Conservation (phyloP, 2,113 vertebrate genomes). For the Stercorarius parasiticus region DNA sequence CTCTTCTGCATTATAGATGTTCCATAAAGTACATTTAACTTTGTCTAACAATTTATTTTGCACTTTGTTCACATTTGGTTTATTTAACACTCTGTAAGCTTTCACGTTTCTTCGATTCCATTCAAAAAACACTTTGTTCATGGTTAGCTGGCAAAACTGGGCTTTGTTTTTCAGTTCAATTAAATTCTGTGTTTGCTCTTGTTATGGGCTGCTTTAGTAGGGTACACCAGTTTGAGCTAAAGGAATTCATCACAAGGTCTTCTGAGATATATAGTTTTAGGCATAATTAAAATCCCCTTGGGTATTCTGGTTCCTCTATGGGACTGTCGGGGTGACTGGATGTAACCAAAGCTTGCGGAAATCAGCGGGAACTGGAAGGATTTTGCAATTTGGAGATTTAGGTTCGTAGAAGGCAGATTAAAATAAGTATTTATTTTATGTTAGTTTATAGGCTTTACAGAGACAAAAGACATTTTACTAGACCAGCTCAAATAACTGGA, state of each 20-base stretch:
- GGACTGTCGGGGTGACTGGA: background rate
- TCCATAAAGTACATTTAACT: background rate
- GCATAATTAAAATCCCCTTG: background rate
- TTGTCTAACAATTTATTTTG: background rate
- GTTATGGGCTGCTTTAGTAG: background rate
- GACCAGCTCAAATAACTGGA: background rate
- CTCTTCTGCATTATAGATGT: background rate
- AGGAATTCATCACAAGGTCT: accelerated
- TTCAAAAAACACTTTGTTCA: background rate
- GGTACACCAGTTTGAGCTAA: background rate
- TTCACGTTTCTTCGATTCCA: background rate
- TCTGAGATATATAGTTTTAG: background rate
- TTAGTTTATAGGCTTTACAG: background rate
- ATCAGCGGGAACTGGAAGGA: background rate
- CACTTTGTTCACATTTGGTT: background rate
- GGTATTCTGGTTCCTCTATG: background rate
- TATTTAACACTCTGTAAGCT: background rate
- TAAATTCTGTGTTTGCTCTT: background rate
- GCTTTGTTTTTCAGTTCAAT: background rate
- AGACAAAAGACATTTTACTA: background rate
- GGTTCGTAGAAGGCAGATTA: background rate
- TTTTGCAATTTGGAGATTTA: background rate
- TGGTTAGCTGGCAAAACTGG: background rate
- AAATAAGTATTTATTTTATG: background rate
- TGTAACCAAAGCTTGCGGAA: background rate